A percentile compares a stretch with the other conserved stretches of the same genome.
Conservation (phyloP, 2,888 invertebrate genomes). For the Apotomis betuletana region DNA sequence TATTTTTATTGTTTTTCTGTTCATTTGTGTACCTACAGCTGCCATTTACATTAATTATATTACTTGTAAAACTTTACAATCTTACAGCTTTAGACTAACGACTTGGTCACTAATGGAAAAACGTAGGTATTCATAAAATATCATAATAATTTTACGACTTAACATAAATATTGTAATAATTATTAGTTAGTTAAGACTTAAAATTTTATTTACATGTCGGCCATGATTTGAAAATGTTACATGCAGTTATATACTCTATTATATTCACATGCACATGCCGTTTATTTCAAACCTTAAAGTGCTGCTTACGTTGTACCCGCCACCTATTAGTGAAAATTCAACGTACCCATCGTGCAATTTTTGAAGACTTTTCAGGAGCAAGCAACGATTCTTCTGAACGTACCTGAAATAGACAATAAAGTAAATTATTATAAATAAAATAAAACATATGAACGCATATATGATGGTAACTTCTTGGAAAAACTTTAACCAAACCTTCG, state of each 20-base stretch:
- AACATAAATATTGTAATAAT: not conserved
- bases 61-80: not conserved
- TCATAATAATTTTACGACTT: slow-evolving; percentile 9
- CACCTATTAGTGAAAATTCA: slow-evolving; percentile 58
- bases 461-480: not conserved
- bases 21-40: no score
- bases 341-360: slow-evolving; percentile 79
- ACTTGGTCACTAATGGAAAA: not conserved
- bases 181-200: slow-evolving; percentile 4
- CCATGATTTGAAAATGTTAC: not conserved
- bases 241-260: not conserved
- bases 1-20: no score
- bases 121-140: not conserved
- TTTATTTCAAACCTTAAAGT: slow-evolving; percentile 10
- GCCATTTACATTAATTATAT: not conserved
- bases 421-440: slow-evolving; percentile 22
- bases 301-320: slow-evolving; percentile 48
- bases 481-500: no score
- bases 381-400: slow-evolving; percentile 81
- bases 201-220: not conserved
- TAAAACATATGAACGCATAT: not conserved
- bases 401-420: slow-evolving; percentile 66
- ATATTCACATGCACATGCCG: slow-evolving; percentile 33
- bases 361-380: slow-evolving; percentile 69
- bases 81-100: not conserved